A percentile compares a stretch with the other conserved stretches of the same genome.
Conservation (phyloP, 2,113 vertebrate genomes). For the Narcine bancroftii region DNA sequence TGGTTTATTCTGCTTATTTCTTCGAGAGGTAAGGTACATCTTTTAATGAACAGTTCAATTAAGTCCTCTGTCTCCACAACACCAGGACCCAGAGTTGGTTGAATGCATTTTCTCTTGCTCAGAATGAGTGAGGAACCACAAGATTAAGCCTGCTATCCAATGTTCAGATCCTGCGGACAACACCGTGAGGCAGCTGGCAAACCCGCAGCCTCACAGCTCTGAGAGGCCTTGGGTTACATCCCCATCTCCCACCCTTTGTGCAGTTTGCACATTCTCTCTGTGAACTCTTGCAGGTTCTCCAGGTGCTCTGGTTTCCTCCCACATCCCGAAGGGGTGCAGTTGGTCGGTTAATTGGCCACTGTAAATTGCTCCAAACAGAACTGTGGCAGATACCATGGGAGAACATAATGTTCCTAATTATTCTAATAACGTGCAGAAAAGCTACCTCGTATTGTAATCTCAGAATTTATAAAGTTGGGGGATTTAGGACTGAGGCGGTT, state of each 20-base stretch:
- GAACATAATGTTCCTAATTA: not conserved
- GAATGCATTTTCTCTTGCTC: not conserved
- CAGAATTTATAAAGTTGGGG: not conserved
- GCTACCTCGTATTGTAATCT: not conserved
- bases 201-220: no score
- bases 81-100: no score
- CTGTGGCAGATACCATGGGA: not conserved
- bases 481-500: no score
- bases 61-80: not conserved
- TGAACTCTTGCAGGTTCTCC: no score
- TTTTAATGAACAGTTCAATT: not conserved
- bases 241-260: no score
- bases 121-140: not conserved
- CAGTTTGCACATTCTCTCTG: no score
- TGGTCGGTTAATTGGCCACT: no score
- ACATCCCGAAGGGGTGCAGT: no score
- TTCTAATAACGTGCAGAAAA: not conserved
- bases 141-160: not conserved
- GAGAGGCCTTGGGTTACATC: no score
- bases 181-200: not conserved
- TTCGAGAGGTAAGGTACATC: not conserved
- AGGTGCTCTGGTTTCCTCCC: no score
- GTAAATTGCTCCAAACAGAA: not conserved
- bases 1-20: no score
- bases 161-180: not conserved